Evolutionary conservation across 1,140 invertebrate genomes (phyloP), one percentile per base, ranked within the genome.

Genomic region (Sminthurides bifidus): DNA sequence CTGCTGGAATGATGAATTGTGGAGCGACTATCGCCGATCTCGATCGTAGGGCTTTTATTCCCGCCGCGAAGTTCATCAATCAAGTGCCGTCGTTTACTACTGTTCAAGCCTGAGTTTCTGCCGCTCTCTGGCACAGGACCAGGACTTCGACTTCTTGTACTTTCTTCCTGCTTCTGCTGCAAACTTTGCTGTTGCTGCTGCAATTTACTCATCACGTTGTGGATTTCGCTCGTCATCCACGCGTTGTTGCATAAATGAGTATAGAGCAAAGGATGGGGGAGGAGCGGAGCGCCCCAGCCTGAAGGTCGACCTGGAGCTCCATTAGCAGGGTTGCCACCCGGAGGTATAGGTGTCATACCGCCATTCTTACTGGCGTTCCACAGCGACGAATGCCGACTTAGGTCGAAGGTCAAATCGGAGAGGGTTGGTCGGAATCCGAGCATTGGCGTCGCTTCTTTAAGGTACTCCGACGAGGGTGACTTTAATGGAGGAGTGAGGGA

Each of bases 161-260:
- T 21, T n/a, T 2, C 6, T 41, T 5, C 29, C 17, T 19, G 33
- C 41, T 46, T 35, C 24, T 38, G 17, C 10, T 26, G 27, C 27
- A 54, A 35, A 21, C 58, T 52, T 15, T 56, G 59, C 24, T 63
- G 54, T 19, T 61, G 54, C 15, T 60, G 61, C n/a, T 63, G 61
- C 10, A 63, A 43, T 58, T 59, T 57, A 27, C 50, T 50, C 58
- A 63, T 60, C 35, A 63, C 61, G 27, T 60, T 63, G 24, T 63
- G 61, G 30, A 63, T 57, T 51, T 63, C 61, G 23, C 35, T 54
- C 12, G 58, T 60, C 61, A 63, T 63, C 61, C 61, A 63, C 4
- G 61, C 61, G 29, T 63, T 63, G 33, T 54, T 60, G 30, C 62
- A 64, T 3, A 64, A 44, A 30, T 64, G 62, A 8, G 58, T 56